A percentile compares a stretch with the other conserved stretches of the same genome.
Evolutionary conservation across 2,797 vertebrate genomes (phyloP).

Genomic region (Gorsachius magnificus): DNA sequence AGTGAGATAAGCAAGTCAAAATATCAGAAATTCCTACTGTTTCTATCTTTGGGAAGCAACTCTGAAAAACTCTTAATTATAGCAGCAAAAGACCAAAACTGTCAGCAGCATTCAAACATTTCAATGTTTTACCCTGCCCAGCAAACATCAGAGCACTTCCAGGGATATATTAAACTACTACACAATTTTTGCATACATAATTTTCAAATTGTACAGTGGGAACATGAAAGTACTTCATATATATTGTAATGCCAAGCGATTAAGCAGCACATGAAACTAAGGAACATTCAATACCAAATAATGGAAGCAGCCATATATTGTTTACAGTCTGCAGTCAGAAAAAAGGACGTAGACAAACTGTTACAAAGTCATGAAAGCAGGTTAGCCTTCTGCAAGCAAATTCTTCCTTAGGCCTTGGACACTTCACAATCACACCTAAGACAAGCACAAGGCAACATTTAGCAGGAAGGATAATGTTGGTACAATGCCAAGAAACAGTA

Average conservation of each 20-base stretch:
- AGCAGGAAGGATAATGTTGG: background rate
- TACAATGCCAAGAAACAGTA: background rate
- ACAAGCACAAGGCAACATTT: background rate
- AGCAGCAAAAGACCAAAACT: background rate
- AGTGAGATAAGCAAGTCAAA: slow-evolving; percentile 61
- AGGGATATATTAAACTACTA: background rate
- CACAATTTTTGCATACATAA: background rate
- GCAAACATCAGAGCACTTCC: background rate
- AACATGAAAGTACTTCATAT: background rate
- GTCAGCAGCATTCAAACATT: background rate
- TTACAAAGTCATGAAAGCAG: background rate
- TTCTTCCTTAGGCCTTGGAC: background rate
- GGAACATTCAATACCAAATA: background rate
- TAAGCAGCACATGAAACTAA: background rate
- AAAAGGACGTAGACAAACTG: background rate
- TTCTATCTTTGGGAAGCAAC: background rate
- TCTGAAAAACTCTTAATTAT: background rate
- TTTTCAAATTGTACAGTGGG: background rate
- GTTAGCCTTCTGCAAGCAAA: background rate
- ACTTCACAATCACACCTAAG: background rate
- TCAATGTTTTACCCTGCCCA: background rate
- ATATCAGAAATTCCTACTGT: slow-evolving; percentile 21
- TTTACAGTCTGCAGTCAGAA: background rate
- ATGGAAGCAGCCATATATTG: background rate
- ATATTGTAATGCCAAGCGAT: background rate